phyloP scores from a whole-genome alignment of 2,888 invertebrate species.

The Phortica magna region DNA sequence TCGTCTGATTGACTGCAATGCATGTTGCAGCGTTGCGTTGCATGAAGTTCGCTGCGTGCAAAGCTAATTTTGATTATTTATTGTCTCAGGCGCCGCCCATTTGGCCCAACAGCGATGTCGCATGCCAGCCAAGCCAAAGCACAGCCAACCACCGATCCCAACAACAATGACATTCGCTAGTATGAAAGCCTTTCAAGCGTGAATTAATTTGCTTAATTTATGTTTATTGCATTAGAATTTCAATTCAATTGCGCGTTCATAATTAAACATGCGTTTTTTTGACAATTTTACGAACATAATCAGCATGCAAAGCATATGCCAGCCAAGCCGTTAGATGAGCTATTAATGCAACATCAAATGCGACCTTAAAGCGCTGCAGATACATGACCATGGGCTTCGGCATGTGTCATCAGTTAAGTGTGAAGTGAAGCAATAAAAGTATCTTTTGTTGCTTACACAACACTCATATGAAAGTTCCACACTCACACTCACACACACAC shows the following conservation, averaged over 20 bases:
- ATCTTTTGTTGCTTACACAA: too few species aligned
- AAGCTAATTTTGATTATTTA: too few species aligned
- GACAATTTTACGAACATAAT: slow-evolving; percentile 29
- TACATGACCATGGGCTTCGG: too few species aligned
- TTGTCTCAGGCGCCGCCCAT: background rate
- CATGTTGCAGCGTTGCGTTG: too few species aligned
- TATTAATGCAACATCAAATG: too few species aligned
- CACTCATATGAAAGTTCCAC: background rate
- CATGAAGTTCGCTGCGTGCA: too few species aligned
- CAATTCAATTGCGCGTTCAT: slow-evolving; percentile 62
- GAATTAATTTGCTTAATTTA: slow-evolving; percentile 36
- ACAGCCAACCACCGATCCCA: background rate
- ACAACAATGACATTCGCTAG: background rate
- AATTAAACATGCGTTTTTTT: slow-evolving; percentile 60
- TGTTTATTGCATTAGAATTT: slow-evolving; percentile 48
- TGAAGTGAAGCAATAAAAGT: too few species aligned
- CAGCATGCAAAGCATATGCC: slow-evolving; percentile 26
- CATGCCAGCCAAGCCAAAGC: background rate
- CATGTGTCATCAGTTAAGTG: too few species aligned
- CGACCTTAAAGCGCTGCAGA: too few species aligned
- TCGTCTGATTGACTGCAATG: too few species aligned
- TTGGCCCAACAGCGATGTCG: background rate
- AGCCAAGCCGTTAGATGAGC: background rate
- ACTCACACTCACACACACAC: background rate
- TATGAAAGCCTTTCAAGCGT: slow-evolving; percentile 2